phyloP scores from a whole-genome alignment of 2,113 vertebrate genomes.

The Columbina picui region DNA sequence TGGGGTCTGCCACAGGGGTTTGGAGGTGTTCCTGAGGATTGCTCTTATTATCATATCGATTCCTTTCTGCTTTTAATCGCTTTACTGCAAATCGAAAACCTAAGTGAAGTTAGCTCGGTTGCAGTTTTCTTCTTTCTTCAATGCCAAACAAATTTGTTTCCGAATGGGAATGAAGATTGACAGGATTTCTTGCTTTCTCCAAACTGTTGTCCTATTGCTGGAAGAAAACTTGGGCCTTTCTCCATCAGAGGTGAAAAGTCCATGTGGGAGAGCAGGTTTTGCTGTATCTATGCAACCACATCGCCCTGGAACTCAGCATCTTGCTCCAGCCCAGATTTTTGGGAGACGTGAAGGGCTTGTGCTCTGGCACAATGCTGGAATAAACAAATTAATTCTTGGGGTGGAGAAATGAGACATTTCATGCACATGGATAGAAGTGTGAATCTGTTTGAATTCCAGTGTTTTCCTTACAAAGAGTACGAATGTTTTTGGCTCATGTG shows the following conservation, averaged over 20 bases:
- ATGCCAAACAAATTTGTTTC: background rate
- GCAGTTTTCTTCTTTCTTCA: background rate
- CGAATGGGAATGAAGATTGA: background rate
- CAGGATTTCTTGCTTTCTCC: background rate
- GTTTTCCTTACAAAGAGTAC: background rate
- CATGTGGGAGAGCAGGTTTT: background rate
- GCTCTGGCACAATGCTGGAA: background rate
- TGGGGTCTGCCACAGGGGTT: background rate
- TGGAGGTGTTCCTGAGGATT: background rate
- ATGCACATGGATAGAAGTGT: background rate
- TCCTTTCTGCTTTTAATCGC: slow-evolving; percentile 24
- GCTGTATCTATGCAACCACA: background rate
- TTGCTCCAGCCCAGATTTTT: background rate
- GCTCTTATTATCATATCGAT: background rate
- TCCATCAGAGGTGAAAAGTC: background rate
- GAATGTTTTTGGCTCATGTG: background rate
- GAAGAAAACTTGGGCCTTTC: background rate
- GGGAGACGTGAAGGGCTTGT: background rate
- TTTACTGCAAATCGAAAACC: background rate
- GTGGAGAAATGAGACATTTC: background rate
- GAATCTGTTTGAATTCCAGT: background rate
- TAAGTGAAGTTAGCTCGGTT: background rate
- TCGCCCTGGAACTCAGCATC: background rate
- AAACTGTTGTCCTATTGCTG: background rate
- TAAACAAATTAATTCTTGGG: background rate